These are phyloP conservation scores for Gallinago undulata DNA, from an alignment of 2,113 vertebrate species.

Conservation along the genomic window DNA sequence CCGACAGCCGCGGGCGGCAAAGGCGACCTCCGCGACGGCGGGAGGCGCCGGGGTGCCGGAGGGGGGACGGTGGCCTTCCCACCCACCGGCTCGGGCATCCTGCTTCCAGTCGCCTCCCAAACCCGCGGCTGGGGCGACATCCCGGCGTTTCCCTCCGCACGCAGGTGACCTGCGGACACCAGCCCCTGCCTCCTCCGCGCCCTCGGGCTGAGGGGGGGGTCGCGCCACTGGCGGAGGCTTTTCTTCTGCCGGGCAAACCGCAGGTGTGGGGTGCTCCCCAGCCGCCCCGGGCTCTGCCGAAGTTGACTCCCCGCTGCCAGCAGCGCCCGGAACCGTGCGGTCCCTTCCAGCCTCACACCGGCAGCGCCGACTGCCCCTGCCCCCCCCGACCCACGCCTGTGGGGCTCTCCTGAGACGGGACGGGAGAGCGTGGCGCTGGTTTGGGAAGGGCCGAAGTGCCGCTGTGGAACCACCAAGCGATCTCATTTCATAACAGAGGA, in stretches of 20 bases:
- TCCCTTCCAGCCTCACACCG: accelerated
- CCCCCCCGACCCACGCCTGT: accelerated
- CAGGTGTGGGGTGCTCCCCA: too few relatives aligned
- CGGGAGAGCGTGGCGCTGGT: not conserved
- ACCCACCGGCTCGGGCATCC: accelerated
- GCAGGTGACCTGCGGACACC: not conserved
- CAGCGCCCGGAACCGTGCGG: accelerated
- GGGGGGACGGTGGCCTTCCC: not conserved
- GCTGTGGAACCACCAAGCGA: not conserved
- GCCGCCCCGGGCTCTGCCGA: not conserved
- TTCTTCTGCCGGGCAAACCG: not conserved
- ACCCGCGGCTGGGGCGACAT: too few relatives aligned
- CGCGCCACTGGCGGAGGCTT: not conserved
- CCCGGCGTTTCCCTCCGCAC: accelerated
- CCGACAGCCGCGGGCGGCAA: not conserved
- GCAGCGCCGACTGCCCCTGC: not conserved
- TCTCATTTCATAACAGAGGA: not conserved
- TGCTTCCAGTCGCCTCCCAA: accelerated
- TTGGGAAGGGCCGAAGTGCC: not conserved
- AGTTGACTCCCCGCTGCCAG: not conserved
- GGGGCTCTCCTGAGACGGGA: too few relatives aligned
- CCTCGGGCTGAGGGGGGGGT: not conserved
- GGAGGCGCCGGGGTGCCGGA: not conserved
- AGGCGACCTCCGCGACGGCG: not conserved
- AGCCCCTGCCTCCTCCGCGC: accelerated